These are phyloP conservation scores for Napeogenes sylphis DNA, from an alignment of 2,888 invertebrate species.

Conservation along the genomic window DNA sequence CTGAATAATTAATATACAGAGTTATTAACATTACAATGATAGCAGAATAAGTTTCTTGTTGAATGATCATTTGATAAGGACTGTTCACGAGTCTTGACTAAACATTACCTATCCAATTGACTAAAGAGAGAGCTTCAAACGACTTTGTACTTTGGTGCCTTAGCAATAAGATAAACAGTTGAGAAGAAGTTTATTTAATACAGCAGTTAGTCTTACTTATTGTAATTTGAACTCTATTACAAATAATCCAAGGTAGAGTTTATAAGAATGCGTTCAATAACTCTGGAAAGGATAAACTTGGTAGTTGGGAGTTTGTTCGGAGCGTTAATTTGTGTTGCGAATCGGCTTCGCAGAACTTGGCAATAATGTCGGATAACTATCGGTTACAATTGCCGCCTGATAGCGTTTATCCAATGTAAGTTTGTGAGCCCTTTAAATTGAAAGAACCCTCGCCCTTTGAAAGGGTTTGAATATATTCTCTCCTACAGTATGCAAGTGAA, in stretches of 20 bases:
- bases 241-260: not conserved
- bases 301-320: slow-evolving; percentile 21
- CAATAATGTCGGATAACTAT: slow-evolving; percentile 32
- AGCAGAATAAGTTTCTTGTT: slow-evolving; percentile 1
- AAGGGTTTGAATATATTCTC: slow-evolving; percentile 15
- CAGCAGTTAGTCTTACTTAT: not conserved
- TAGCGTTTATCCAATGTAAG: slow-evolving; percentile 28
- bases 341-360: slow-evolving; percentile 22
- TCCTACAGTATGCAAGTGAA: not conserved
- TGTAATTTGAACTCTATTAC: not conserved
- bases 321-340: slow-evolving; percentile 31
- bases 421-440: slow-evolving; percentile 22
- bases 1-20: no score
- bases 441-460: slow-evolving; percentile 20
- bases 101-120: slow-evolving; percentile 5
- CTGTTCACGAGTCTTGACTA: slow-evolving; percentile 20
- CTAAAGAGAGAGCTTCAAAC: not conserved
- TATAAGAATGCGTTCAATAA: not conserved
- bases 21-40: no score
- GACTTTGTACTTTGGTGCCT: not conserved
- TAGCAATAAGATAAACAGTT: not conserved
- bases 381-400: slow-evolving; percentile 30
- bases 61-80: slow-evolving; percentile 20
- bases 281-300: slow-evolving; percentile 18
- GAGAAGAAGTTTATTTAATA: not conserved